Evolutionary conservation across 2,888 invertebrate genomes (phyloP).

Genomic region (Cantharis lateralis): DNA sequence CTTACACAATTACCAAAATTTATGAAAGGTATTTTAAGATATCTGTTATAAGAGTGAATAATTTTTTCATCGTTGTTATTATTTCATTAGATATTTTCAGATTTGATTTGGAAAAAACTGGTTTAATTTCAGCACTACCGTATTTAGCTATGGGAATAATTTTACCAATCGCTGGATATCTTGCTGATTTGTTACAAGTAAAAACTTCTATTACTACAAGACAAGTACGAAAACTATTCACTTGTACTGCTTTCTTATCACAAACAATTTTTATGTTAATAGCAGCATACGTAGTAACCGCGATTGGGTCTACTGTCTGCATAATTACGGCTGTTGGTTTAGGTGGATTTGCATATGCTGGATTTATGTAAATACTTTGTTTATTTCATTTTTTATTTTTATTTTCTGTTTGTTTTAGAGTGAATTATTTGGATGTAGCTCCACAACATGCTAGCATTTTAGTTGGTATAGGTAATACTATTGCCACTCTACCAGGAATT

Average conservation of each 20-base stretch:
- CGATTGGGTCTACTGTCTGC: conserved; percentile 75
- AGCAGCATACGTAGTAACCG: conserved; percentile 74
- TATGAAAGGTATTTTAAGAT: conserved; percentile 67
- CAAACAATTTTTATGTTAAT: conserved; percentile 88
- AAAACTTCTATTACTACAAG: conserved; percentile 72
- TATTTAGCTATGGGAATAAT: conserved; percentile 87
- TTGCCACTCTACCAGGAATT: conserved; percentile 90
- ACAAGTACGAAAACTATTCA: conserved; percentile 70
- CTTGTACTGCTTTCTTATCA: conserved; percentile 72
- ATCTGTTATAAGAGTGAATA: background rate
- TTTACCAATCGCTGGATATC: conserved; percentile 78
- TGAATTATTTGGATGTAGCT: conserved; percentile 87
- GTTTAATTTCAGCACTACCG: conserved; percentile 83
- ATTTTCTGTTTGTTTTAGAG: conserved; percentile 56
- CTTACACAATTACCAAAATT: conserved; percentile 83
- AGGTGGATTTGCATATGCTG: conserved; percentile 92
- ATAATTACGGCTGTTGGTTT: conserved; percentile 87
- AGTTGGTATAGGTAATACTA: conserved; percentile 90
- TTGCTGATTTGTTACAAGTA: conserved; percentile 78
- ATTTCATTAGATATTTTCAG: conserved; percentile 67
- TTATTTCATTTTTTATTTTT: no score
- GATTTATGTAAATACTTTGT: conserved; percentile 68
- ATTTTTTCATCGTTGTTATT: background rate
- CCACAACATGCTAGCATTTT: conserved; percentile 89
- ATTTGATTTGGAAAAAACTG: conserved; percentile 77